phyloP scores from a whole-genome alignment of 2,797 vertebrate genomes.

The Pangasius djambal region DNA sequence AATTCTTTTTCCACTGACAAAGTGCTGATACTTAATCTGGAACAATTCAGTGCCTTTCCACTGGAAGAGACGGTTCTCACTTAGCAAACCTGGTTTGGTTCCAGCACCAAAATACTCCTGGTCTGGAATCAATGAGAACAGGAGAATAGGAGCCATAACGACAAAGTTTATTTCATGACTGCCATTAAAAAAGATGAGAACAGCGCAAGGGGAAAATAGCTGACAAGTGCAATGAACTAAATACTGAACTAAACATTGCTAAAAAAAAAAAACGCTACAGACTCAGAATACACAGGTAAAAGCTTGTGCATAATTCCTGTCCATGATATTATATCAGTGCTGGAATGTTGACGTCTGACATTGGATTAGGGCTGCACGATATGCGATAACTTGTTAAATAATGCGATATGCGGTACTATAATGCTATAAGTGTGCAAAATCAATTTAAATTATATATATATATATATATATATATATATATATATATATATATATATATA shows the following conservation, averaged over 20 bases:
- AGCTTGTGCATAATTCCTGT: background rate
- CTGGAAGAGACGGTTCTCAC: background rate
- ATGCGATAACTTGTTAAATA: too few relatives aligned
- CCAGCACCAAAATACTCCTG: background rate
- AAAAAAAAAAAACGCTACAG: background rate
- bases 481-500: too few relatives aligned
- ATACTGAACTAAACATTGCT: background rate
- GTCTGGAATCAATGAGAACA: background rate
- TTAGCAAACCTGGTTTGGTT: background rate
- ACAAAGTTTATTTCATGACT: background rate
- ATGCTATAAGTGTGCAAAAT: too few relatives aligned
- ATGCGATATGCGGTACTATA: too few relatives aligned
- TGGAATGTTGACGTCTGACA: background rate
- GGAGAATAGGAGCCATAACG: background rate
- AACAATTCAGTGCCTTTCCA: background rate
- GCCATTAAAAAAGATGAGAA: background rate
- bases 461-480: too few relatives aligned
- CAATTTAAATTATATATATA: too few relatives aligned
- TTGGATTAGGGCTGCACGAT: too few relatives aligned
- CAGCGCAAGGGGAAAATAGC: background rate
- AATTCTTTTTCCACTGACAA: background rate
- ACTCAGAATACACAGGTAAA: background rate
- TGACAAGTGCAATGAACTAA: background rate
- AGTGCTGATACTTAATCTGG: background rate
- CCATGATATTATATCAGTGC: background rate